phyloP scores from a whole-genome alignment of 2,113 vertebrate genomes.

The Micronisus gabar region DNA sequence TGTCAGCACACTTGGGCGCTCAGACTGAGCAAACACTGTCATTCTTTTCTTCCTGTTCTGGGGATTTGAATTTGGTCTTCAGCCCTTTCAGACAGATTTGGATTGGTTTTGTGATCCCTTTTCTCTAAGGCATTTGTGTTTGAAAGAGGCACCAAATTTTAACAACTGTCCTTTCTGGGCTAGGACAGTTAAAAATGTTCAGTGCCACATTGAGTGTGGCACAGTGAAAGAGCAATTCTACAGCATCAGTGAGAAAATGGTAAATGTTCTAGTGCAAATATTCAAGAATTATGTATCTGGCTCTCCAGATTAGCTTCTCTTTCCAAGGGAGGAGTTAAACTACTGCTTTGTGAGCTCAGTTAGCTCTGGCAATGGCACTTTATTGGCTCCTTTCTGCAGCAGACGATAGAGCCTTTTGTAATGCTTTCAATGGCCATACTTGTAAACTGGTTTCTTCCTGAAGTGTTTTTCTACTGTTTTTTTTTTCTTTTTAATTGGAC shows the following conservation, averaged over 20 bases:
- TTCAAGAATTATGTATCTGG: not conserved
- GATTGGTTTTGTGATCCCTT: not conserved
- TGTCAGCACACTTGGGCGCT: not conserved
- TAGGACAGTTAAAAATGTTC: not conserved
- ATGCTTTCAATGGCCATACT: not conserved
- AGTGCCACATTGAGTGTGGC: not conserved
- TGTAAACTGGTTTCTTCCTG: not conserved
- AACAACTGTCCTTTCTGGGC: not conserved
- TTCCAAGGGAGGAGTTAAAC: constrained; percentile 26
- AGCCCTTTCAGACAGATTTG: not conserved
- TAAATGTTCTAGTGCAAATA: not conserved
- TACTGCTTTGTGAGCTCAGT: constrained; percentile 11
- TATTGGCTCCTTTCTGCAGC: not conserved
- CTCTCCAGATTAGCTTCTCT: not conserved
- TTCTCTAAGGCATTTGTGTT: not conserved
- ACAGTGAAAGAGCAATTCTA: not conserved
- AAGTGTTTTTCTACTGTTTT: not conserved
- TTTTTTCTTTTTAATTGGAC: not conserved
- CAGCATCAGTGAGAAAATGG: not conserved
- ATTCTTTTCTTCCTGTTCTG: not conserved
- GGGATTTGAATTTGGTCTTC: not conserved
- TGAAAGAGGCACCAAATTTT: not conserved
- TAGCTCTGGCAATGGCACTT: not conserved
- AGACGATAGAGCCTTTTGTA: constrained; percentile 20
- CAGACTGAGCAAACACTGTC: not conserved